A percentile compares a stretch with the other conserved stretches of the same genome.
Evolutionary conservation across 2,113 vertebrate genomes (phyloP).

Genomic region (Ailuropoda melanoleuca): DNA sequence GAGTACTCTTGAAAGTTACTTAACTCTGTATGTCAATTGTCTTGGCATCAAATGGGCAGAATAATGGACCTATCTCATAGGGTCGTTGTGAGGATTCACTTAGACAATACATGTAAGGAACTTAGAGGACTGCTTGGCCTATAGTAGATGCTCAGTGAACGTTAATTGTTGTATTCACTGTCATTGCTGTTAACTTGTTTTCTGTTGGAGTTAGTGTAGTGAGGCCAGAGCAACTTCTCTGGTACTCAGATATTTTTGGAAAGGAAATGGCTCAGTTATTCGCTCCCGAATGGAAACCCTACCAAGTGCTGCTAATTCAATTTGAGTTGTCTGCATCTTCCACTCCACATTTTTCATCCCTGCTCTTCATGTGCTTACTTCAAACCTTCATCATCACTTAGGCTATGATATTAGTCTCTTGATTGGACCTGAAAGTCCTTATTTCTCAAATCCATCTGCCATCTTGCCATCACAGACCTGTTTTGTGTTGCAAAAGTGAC

Average conservation of each 20-base stretch:
- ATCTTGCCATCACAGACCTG: background rate
- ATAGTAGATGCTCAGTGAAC: background rate
- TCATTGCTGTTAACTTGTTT: background rate
- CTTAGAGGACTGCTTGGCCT: background rate
- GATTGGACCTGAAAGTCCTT: background rate
- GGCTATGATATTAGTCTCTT: background rate
- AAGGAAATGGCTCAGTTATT: background rate
- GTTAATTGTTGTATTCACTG: background rate
- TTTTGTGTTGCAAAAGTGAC: background rate
- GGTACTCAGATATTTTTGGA: background rate
- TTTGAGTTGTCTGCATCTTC: background rate
- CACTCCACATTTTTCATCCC: background rate
- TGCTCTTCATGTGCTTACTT: background rate
- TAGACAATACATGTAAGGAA: background rate
- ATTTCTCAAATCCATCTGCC: background rate
- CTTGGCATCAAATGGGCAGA: background rate
- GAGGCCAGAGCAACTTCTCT: background rate
- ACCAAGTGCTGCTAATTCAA: background rate
- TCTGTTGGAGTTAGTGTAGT: background rate
- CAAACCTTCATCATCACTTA: background rate
- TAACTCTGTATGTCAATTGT: background rate
- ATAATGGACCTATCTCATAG: background rate
- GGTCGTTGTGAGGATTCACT: background rate
- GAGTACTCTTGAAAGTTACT: background rate
- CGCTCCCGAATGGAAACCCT: background rate